These are phyloP conservation scores for Glaucomys volans DNA, from an alignment of 2,113 vertebrate species.

Conservation along the genomic window DNA sequence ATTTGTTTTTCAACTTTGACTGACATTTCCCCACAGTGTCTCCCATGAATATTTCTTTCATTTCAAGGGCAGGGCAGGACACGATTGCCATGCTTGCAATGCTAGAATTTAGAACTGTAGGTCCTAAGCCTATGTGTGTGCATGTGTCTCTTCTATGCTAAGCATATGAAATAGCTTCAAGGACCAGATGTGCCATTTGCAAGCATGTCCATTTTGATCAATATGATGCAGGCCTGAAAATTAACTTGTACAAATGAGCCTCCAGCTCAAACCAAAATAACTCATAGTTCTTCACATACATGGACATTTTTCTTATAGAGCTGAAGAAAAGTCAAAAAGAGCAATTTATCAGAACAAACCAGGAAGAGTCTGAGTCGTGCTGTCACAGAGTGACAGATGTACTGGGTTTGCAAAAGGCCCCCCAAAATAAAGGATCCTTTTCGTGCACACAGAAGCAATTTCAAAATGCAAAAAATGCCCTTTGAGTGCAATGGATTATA, in stretches of 20 bases:
- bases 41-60: not conserved
- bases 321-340: slow-evolving; percentile 71
- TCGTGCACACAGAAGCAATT: slow-evolving; percentile 53
- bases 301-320: slow-evolving; percentile 27
- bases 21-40: not conserved
- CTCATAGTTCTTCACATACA: not conserved
- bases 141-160: not conserved
- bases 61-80: not conserved
- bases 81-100: not conserved
- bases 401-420: slow-evolving; percentile 31
- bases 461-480: slow-evolving; percentile 68
- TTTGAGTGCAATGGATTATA: slow-evolving; percentile 66
- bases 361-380: slow-evolving; percentile 60
- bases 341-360: slow-evolving; percentile 73
- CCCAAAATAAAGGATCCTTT: slow-evolving; percentile 65
- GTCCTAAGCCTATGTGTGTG: not conserved
- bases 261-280: slow-evolving; percentile 59
- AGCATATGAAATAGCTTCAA: not conserved
- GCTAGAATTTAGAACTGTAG: not conserved
- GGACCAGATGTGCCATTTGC: slow-evolving; percentile 45
- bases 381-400: slow-evolving; percentile 61
- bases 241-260: slow-evolving; percentile 56
- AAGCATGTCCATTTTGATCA: slow-evolving; percentile 62
- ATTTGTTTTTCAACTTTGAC: not conserved
- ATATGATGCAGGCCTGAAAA: slow-evolving; percentile 56